Evolutionary conservation across 2,888 invertebrate genomes (phyloP).

Genomic region (Dolichomitus sp.): DNA sequence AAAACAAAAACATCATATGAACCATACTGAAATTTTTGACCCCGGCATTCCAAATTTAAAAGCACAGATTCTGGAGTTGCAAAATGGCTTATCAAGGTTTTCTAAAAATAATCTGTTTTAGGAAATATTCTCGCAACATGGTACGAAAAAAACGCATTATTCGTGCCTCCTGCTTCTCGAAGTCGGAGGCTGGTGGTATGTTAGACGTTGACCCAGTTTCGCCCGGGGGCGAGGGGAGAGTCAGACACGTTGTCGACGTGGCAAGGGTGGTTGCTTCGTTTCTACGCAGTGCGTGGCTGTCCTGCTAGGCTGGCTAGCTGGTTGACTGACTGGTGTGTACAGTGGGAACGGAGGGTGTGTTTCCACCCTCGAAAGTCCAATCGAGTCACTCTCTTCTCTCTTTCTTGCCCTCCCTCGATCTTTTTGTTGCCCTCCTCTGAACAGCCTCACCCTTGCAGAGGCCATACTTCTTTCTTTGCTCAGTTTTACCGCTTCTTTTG

Average conservation of each 20-base stretch:
- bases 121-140: neutral
- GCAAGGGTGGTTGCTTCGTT: constrained; percentile 63
- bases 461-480: constrained; percentile 28
- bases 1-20: too few relatives aligned
- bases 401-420: neutral
- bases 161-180: constrained; percentile 6
- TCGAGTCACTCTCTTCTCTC: constrained; percentile 47
- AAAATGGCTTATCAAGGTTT: neutral
- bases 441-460: constrained; percentile 11
- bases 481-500: constrained; percentile 47
- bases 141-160: constrained; percentile 28
- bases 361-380: constrained; percentile 59
- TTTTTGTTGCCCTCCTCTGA: neutral
- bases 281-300: constrained; percentile 79
- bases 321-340: constrained; percentile 4
- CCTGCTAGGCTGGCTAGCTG: constrained; percentile 1
- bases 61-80: too few relatives aligned
- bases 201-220: constrained; percentile 77
- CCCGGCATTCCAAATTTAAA: too few relatives aligned
- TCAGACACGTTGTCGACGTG: constrained; percentile 74
- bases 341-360: constrained; percentile 34
- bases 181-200: constrained; percentile 27
- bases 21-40: too few relatives aligned
- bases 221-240: constrained; percentile 67
- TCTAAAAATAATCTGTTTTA: neutral